Evolutionary conservation across 2,888 invertebrate genomes (phyloP).

Genomic region (Eubasilissa splendida): DNA sequence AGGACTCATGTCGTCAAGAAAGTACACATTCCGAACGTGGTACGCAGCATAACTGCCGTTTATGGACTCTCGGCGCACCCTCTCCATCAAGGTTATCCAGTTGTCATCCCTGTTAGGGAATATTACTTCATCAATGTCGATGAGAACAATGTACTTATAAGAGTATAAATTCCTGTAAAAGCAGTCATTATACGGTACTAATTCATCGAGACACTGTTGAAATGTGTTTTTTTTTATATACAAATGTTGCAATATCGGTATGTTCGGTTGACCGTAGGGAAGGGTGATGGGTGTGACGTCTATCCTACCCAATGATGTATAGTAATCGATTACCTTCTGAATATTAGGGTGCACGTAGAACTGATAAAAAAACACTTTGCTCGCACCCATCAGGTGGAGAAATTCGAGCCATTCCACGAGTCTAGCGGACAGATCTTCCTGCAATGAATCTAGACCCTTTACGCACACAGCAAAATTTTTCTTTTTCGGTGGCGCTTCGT

Average conservation of each 20-base stretch:
- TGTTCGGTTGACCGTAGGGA: conserved; percentile 92
- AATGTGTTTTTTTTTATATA: conserved; percentile 92
- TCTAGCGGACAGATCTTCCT: conserved; percentile 91
- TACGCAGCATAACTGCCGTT: conserved; percentile 71
- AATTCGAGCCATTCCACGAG: conserved; percentile 96
- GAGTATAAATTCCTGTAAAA: conserved; percentile 92
- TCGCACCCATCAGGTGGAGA: conserved; percentile 87
- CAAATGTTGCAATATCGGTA: conserved; percentile 89
- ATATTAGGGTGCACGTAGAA: conserved; percentile 94
- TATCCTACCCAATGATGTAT: conserved; percentile 77
- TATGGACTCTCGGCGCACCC: conserved; percentile 62
- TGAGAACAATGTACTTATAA: conserved; percentile 89
- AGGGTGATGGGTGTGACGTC: conserved; percentile 86
- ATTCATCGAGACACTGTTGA: conserved; percentile 94
- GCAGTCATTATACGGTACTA: conserved; percentile 97
- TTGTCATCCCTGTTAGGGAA: conserved; percentile 84
- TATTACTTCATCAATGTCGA: conserved; percentile 96
- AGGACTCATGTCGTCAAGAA: conserved; percentile 88
- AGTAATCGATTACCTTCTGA: conserved; percentile 82
- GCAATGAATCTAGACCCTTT: conserved; percentile 93
- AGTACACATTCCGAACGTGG: conserved; percentile 93
- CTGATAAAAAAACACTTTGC: conserved; percentile 93
- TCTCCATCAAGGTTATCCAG: conserved; percentile 86
- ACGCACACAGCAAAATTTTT: conserved; percentile 94
- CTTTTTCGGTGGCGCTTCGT: conserved; percentile 80